These are phyloP conservation scores for Tetramorium parvispinum DNA, from an alignment of 1,140 invertebrate species.

Conservation along the genomic window DNA sequence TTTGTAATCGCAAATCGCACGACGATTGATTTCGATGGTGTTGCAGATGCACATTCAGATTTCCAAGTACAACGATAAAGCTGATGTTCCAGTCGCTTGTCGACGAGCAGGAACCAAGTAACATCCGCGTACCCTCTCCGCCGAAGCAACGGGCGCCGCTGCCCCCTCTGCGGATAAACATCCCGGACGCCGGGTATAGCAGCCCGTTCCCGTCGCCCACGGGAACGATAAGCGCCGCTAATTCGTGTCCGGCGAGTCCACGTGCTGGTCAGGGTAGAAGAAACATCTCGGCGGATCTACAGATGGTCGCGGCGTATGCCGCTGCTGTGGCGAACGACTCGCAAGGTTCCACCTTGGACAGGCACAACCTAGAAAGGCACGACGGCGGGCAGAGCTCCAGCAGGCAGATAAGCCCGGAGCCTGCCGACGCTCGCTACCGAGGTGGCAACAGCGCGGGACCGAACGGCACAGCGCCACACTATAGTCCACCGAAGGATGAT, in stretches of 20 bases:
- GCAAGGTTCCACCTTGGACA: slow-evolving; percentile 74
- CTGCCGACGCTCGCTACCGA: slow-evolving; percentile 78
- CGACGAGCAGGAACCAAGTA: slow-evolving; percentile 88
- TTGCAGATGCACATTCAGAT: slow-evolving; percentile 96
- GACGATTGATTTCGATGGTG: slow-evolving; percentile 63
- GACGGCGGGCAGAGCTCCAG: slow-evolving; percentile 80
- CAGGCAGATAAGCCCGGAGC: slow-evolving; percentile 82
- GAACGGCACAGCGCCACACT: slow-evolving; percentile 85
- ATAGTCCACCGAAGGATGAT: slow-evolving; percentile 90
- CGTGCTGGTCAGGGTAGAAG: slow-evolving; percentile 89
- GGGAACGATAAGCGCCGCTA: slow-evolving; percentile 95
- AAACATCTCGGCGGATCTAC: slow-evolving; percentile 89
- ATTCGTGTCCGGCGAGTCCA: slow-evolving; percentile 98
- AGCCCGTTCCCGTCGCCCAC: slow-evolving; percentile 98
- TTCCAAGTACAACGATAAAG: slow-evolving; percentile 98
- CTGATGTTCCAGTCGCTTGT: slow-evolving; percentile 97
- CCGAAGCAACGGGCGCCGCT: slow-evolving; percentile 86
- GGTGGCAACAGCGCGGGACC: slow-evolving; percentile 77
- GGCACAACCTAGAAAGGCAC: slow-evolving; percentile 74
- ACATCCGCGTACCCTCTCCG: slow-evolving; percentile 81
- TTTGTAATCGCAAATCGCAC: background rate
- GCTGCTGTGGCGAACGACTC: slow-evolving; percentile 85
- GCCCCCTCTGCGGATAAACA: slow-evolving; percentile 94
- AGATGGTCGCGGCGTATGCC: slow-evolving; percentile 90
- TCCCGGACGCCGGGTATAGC: slow-evolving; percentile 92